Evolutionary conservation across 2,113 vertebrate genomes (phyloP).

Genomic region (Mustelus asterias): DNA sequence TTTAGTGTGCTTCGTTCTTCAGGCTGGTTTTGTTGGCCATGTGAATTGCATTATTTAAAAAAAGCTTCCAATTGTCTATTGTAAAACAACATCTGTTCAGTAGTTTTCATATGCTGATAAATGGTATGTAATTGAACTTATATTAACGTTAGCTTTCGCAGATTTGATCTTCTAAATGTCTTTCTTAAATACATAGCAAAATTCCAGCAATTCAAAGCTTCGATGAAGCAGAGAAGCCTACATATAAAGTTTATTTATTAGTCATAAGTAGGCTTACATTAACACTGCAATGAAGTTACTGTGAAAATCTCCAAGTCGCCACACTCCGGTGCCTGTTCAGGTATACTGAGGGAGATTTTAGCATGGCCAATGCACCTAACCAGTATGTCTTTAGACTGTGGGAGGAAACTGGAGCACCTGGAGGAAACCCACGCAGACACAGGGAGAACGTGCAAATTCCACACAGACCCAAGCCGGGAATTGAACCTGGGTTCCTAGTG

Average conservation of each 20-base stretch:
- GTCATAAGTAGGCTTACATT: too few relatives aligned
- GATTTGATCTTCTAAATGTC: background rate
- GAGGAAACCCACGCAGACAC: too few relatives aligned
- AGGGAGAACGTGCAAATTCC: too few relatives aligned
- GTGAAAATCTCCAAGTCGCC: too few relatives aligned
- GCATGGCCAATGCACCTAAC: too few relatives aligned
- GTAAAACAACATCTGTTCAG: background rate
- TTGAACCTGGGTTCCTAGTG: too few relatives aligned
- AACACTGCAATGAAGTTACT: too few relatives aligned
- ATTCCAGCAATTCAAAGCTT: background rate
- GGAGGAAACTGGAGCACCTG: too few relatives aligned
- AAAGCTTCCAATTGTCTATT: background rate
- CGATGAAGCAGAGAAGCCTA: background rate
- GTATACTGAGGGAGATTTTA: too few relatives aligned
- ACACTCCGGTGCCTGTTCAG: too few relatives aligned
- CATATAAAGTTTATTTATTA: background rate
- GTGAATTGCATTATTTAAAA: background rate
- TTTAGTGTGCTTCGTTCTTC: background rate
- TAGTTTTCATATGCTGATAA: background rate
- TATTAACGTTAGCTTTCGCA: background rate
- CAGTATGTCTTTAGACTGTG: too few relatives aligned
- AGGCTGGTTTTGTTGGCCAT: background rate
- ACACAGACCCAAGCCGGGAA: too few relatives aligned
- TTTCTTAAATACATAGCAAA: background rate
- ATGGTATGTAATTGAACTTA: background rate